Conservation (phyloP, 2,797 vertebrate species). For the Natrix natrix region DNA sequence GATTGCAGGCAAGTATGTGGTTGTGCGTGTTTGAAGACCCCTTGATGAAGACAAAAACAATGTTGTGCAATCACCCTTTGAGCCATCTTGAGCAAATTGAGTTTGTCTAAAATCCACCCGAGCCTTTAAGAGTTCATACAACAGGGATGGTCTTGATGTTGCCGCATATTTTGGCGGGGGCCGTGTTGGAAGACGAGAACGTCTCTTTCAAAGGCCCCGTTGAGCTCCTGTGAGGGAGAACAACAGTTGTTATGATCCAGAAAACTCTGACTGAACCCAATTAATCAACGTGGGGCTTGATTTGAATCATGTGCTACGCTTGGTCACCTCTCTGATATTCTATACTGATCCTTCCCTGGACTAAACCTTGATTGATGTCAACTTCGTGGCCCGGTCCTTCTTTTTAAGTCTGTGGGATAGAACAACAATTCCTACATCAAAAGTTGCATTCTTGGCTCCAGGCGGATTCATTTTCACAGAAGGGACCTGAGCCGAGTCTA, state of each 20-base stretch:
- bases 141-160: slow-evolving; percentile 68
- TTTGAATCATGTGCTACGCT: slow-evolving; percentile 78
- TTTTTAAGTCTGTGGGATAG: slow-evolving; percentile 69
- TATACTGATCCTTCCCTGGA: slow-evolving; percentile 70
- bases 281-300: slow-evolving; percentile 81
- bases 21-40: slow-evolving; percentile 28
- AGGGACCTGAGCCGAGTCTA: slow-evolving; percentile 48
- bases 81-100: slow-evolving; percentile 76
- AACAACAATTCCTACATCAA: slow-evolving; percentile 79
- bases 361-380: slow-evolving; percentile 77
- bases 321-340: slow-evolving; percentile 81
- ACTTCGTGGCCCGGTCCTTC: slow-evolving; percentile 63
- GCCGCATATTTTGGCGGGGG: slow-evolving; percentile 62
- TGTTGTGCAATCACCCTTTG: slow-evolving; percentile 63
- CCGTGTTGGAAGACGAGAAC: slow-evolving; percentile 65
- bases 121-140: slow-evolving; percentile 72
- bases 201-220: slow-evolving; percentile 74
- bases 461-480: slow-evolving; percentile 84
- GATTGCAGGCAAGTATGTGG: neutral
- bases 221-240: slow-evolving; percentile 71
- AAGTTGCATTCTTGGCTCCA: slow-evolving; percentile 72
- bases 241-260: slow-evolving; percentile 78
- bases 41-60: slow-evolving; percentile 58
- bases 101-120: slow-evolving; percentile 75
- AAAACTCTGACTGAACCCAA: slow-evolving; percentile 78